Evolutionary conservation across 1,140 invertebrate species (phyloP).

Genomic region (Contarinia nasturtii): DNA sequence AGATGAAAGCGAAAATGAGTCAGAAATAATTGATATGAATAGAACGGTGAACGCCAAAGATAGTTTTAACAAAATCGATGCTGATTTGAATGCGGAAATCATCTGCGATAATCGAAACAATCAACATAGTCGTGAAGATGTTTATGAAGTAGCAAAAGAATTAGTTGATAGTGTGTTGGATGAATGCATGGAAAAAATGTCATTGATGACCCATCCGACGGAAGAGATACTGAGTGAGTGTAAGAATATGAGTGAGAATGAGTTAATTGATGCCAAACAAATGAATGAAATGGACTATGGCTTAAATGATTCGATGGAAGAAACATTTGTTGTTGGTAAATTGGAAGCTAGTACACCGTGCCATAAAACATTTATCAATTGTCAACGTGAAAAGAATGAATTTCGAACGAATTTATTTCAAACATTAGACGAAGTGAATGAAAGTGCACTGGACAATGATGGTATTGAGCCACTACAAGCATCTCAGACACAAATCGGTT

Average conservation of each 20-base stretch:
- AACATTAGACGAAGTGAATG: no score
- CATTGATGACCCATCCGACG: neutral
- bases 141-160: neutral
- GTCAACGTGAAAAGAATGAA: no score
- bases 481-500: neutral
- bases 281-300: neutral
- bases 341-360: neutral
- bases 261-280: neutral
- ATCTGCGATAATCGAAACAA: neutral
- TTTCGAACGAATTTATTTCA: no score
- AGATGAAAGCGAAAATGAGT: neutral
- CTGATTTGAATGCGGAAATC: neutral
- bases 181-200: neutral
- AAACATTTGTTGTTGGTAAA: no score
- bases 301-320: no score
- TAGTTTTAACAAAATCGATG: neutral
- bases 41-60: neutral
- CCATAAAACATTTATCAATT: no score
- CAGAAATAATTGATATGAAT: neutral
- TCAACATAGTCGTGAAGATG: neutral
- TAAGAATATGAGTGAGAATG: no score
- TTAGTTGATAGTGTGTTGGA: slow-evolving; percentile 2
- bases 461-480: no score
- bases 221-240: no score
- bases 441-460: no score